These are phyloP conservation scores for Macroramphosus scolopax DNA, from an alignment of 2,797 vertebrate species.

Conservation along the genomic window DNA sequence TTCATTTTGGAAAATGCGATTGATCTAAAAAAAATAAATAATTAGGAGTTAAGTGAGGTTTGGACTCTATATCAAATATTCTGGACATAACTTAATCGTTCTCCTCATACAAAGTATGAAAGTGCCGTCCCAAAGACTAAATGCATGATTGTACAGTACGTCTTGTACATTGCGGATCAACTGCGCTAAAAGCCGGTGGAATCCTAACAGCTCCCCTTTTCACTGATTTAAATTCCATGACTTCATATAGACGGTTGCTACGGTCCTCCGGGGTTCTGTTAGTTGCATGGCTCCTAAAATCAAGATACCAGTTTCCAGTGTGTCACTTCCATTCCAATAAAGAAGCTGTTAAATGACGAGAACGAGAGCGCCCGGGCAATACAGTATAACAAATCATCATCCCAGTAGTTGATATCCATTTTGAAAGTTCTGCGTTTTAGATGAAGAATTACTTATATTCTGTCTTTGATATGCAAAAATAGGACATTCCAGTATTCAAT, in stretches of 20 bases:
- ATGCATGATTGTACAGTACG: slow-evolving; percentile 11
- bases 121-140: slow-evolving; percentile 39
- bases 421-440: slow-evolving; percentile 15
- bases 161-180: slow-evolving; percentile 3
- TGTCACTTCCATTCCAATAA: no score
- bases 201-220: not conserved
- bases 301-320: no score
- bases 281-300: not conserved
- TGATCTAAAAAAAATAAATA: not conserved
- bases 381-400: slow-evolving; percentile 9
- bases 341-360: no score
- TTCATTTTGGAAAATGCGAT: not conserved
- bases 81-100: slow-evolving; percentile 1
- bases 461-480: slow-evolving; percentile 1
- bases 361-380: not conserved
- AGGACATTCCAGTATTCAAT: slow-evolving; percentile 22
- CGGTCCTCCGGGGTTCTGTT: not conserved
- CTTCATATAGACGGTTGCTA: slow-evolving; percentile 8
- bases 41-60: not conserved
- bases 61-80: slow-evolving; percentile 2
- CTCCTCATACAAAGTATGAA: slow-evolving; percentile 5
- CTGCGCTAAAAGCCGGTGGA: slow-evolving; percentile 7
- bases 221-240: not conserved
- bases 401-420: slow-evolving; percentile 5
- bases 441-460: slow-evolving; percentile 11